Evolutionary conservation across 2,113 vertebrate genomes (phyloP), one percentile per base, ranked within the genome.

Genomic region (Pseudolaguvia tuberculata): DNA sequence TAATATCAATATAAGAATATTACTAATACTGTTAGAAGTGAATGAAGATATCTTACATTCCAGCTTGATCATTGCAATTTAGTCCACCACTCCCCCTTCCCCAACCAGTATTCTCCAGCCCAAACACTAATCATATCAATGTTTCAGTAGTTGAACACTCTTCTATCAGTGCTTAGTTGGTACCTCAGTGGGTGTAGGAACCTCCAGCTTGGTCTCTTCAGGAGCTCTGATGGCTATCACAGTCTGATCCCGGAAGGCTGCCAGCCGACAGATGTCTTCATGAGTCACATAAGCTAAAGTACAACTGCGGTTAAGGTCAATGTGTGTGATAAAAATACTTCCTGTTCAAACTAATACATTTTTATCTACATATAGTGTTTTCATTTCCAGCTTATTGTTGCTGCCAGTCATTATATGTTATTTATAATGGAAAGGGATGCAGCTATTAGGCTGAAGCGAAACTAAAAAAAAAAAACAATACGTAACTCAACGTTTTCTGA

Each of bases 241-340:
- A 6, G 94, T 94, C 89, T 98, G 95, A 35, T 94, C 92, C 27
- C 91, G 90, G 86, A 98, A 94, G 20, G 85, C 88, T 0, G 78
- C 31, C 21, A 98, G 90, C 53, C 81, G 89, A 47, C 89, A 84
- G 69, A 98, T 86, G 82, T 98, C 96, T 17, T 93, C 90, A 20
- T 90, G 91, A 0, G 95, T 96, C 71, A 99, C 91, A 18, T 96
- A 99, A 1, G 95, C 96, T 70, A 90, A 83, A 53, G 94, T 99
- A 69, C 58, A 78, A 23, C 17, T 57, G 71, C 10, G 3, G 86
- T 90, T 86, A 88, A 90, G 72, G 27, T 23, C 11, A 52, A 47
- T 21, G 47, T 58, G 48, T 4, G 55, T 27, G 27, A 31, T 7
- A 45, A 31, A 18, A 59, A 81, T 2, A 5, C 35, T 9, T 29